phyloP scores from a whole-genome alignment of 2,888 invertebrate genomes.

The Sisyra nigra region DNA sequence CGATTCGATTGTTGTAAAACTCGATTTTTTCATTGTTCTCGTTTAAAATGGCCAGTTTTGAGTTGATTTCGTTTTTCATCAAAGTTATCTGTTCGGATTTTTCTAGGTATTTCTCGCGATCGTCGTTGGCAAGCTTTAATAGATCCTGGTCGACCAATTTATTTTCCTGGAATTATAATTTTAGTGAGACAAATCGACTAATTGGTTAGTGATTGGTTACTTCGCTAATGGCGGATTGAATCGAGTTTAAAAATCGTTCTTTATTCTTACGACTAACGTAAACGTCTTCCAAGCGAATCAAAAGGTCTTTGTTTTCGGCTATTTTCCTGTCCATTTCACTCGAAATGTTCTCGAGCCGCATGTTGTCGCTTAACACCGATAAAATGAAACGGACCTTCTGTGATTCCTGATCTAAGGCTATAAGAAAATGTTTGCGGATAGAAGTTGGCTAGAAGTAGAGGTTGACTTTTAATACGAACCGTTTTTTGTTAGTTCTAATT shows the following conservation, averaged over 20 bases:
- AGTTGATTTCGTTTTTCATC: background rate
- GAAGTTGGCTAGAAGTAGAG: background rate
- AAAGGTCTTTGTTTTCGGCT: constrained; percentile 4
- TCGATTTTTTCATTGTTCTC: constrained; percentile 3
- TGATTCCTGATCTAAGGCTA: constrained; percentile 3
- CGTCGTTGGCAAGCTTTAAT: background rate
- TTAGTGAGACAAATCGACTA: no score
- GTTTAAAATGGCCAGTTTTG: background rate
- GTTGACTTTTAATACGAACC: background rate
- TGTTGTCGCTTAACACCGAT: background rate
- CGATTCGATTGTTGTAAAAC: constrained; percentile 4
- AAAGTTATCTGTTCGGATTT: background rate
- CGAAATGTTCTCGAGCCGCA: background rate
- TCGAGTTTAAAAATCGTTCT: constrained; percentile 1
- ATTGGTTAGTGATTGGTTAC: background rate
- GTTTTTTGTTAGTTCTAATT: constrained; percentile 3
- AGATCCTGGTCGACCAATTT: background rate
- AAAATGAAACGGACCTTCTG: constrained; percentile 3
- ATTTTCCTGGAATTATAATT: constrained; percentile 1
- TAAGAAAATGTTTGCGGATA: background rate
- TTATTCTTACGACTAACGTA: constrained; percentile 6
- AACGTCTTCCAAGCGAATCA: constrained; percentile 6
- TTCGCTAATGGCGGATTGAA: background rate
- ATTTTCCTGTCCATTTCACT: background rate
- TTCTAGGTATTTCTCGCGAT: background rate